A percentile compares a stretch with the other conserved stretches of the same genome.
phyloP scores from a whole-genome alignment of 2,113 vertebrate species.

The Leucosticte australis region DNA sequence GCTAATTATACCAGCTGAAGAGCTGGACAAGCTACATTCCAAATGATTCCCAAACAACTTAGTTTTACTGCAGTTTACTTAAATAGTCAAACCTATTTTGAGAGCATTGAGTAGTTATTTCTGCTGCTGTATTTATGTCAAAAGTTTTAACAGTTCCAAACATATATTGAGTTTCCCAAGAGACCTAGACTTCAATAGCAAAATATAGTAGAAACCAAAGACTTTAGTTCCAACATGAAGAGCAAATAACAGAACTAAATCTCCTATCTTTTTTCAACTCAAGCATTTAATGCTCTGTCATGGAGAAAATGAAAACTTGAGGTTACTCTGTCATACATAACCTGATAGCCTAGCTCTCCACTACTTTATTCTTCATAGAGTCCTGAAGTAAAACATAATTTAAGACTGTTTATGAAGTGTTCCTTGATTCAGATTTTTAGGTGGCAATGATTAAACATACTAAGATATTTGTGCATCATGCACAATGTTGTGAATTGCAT shows the following conservation, averaged over 20 bases:
- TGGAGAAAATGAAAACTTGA: neutral
- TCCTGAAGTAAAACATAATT: neutral
- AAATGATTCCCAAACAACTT: neutral
- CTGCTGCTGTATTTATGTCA: neutral
- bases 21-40: neutral
- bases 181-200: neutral
- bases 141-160: slow-evolving; percentile 14
- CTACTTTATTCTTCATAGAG: neutral
- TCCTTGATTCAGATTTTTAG: neutral
- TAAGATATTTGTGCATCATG: neutral
- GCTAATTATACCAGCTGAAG: neutral
- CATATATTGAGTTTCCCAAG: neutral
- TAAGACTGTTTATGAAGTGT: neutral
- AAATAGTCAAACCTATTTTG: slow-evolving; percentile 1
- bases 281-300: neutral
- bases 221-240: neutral
- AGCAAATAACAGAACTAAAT: neutral
- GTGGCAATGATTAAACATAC: neutral
- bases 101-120: neutral
- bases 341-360: neutral
- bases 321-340: neutral
- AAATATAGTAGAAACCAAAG: neutral
- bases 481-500: neutral
- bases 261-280: neutral
- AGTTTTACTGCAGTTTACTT: neutral